phyloP scores from a whole-genome alignment of 2,113 vertebrate genomes.

The Clinocottus analis region DNA sequence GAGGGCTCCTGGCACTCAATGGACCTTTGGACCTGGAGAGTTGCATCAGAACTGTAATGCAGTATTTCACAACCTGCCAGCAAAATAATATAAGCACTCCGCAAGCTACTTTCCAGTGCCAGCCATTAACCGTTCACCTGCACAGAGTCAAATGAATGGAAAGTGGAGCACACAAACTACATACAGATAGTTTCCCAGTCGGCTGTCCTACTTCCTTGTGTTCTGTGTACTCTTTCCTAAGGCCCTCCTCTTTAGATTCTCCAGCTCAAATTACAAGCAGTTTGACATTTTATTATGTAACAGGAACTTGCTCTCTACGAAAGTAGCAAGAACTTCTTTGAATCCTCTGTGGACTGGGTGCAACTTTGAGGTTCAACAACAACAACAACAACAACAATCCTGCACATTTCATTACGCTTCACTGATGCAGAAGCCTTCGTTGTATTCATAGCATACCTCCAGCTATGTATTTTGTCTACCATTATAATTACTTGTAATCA shows the following conservation, averaged over 20 bases:
- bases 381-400: neutral
- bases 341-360: neutral
- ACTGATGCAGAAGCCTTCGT: neutral
- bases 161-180: neutral
- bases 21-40: constrained; percentile 60
- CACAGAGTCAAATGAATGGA: neutral
- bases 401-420: neutral
- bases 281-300: constrained; percentile 25
- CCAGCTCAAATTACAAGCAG: constrained; percentile 68
- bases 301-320: constrained; percentile 1
- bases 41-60: neutral
- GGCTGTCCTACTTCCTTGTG: neutral
- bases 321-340: constrained; percentile 41
- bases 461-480: neutral
- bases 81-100: neutral
- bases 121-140: neutral
- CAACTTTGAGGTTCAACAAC: neutral
- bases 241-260: constrained; percentile 30
- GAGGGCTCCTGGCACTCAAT: neutral
- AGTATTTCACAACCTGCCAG: constrained; percentile 5
- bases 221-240: neutral
- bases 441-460: neutral
- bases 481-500: neutral
- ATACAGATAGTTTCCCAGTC: neutral
- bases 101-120: neutral